Conservation (phyloP, 2,888 invertebrate species). For the Petrolisthes cinctipes region DNA sequence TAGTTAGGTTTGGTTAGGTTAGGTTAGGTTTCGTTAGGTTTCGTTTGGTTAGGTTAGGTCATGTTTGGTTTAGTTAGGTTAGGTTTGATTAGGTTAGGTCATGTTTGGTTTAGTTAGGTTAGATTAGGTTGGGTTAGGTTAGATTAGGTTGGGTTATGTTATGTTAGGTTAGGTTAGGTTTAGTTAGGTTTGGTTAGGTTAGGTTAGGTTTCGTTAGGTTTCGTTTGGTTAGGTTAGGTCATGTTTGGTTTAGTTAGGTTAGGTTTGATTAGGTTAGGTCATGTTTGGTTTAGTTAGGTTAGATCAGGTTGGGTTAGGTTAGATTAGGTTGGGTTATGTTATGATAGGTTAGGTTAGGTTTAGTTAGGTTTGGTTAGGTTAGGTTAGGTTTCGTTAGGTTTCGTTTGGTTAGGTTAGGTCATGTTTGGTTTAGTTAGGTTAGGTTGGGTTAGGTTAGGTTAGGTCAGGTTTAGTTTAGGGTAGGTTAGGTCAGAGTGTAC, state of each 20-base stretch:
- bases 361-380: too few relatives aligned
- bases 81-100: conserved; percentile 5
- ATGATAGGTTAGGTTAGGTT: background rate
- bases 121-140: background rate
- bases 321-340: too few relatives aligned
- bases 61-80: background rate
- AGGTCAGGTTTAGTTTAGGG: background rate
- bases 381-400: too few relatives aligned
- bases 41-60: too few relatives aligned
- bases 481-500: background rate
- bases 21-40: background rate
- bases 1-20: background rate
- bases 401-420: too few relatives aligned
- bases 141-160: too few relatives aligned
- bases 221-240: background rate
- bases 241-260: background rate
- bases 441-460: background rate
- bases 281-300: background rate
- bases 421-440: too few relatives aligned
- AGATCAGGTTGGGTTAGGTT: background rate
- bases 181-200: background rate
- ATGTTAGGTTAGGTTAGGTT: too few relatives aligned
- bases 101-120: too few relatives aligned
- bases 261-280: background rate
- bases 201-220: background rate